Percentiles rank a stretch among this genome's conserved stretches.
These are phyloP conservation scores for Eurystomus gularis DNA, from an alignment of 2,113 vertebrate genomes.

Conservation along the genomic window DNA sequence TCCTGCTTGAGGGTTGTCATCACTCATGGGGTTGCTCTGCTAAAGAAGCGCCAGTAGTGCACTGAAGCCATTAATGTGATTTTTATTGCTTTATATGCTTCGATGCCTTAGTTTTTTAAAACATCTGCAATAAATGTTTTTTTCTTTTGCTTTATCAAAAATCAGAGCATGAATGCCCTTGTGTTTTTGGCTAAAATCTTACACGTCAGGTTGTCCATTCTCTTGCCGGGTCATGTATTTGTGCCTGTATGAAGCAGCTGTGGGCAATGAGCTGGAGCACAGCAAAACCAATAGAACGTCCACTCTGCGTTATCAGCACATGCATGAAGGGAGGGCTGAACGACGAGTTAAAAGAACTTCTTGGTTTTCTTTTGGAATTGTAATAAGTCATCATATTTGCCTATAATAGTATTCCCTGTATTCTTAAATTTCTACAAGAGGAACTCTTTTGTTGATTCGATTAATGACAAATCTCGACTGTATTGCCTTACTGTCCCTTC, in stretches of 20 bases:
- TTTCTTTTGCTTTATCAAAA: background rate
- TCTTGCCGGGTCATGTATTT: background rate
- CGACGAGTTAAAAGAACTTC: background rate
- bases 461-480: background rate
- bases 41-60: background rate
- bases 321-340: background rate
- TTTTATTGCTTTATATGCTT: background rate
- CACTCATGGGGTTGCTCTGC: background rate
- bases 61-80: background rate
- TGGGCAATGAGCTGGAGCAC: constrained; percentile 5
- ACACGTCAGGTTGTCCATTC: background rate
- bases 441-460: background rate
- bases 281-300: background rate
- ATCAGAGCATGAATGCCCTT: background rate
- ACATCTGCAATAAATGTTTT: background rate
- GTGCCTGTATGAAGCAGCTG: background rate
- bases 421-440: background rate
- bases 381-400: background rate
- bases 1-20: background rate
- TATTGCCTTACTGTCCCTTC: background rate
- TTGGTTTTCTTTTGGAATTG: background rate
- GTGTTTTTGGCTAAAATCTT: background rate
- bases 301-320: background rate
- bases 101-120: background rate
- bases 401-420: background rate